A percentile compares a stretch with the other conserved stretches of the same genome.
phyloP scores from a whole-genome alignment of 2,113 vertebrate species.

The Axis porcinus region DNA sequence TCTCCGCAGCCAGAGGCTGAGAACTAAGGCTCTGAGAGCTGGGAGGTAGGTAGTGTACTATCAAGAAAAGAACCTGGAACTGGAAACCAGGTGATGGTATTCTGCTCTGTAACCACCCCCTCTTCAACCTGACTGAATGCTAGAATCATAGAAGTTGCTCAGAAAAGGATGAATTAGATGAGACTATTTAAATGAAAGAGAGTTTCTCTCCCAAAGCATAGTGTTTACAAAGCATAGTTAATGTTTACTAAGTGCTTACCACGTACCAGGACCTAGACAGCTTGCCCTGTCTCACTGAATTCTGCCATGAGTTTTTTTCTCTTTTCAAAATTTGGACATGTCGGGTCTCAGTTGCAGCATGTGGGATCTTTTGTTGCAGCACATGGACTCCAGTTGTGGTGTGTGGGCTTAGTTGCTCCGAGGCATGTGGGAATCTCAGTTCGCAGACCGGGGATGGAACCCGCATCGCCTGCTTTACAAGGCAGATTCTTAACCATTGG shows the following conservation, averaged over 20 bases:
- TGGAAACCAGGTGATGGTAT: background rate
- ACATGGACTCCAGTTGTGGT: background rate
- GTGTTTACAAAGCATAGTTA: background rate
- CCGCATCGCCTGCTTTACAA: accelerated
- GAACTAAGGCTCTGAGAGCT: background rate
- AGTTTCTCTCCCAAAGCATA: background rate
- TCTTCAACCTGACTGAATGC: background rate
- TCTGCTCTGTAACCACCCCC: background rate
- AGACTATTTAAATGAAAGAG: background rate
- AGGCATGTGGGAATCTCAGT: background rate
- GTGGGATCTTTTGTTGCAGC: background rate
- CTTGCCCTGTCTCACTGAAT: background rate
- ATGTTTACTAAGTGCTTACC: background rate
- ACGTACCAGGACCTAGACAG: background rate
- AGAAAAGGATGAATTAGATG: background rate
- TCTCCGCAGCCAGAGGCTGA: background rate
- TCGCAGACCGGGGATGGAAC: background rate
- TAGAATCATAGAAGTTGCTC: background rate
- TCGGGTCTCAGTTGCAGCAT: background rate
- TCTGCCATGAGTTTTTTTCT: background rate
- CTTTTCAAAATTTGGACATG: background rate
- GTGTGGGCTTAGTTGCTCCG: background rate
- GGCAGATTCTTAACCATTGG: background rate
- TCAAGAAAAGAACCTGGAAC: background rate
- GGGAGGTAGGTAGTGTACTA: too few species aligned